phyloP scores from a whole-genome alignment of 2,113 vertebrate species.

The Polypterus bichir region DNA sequence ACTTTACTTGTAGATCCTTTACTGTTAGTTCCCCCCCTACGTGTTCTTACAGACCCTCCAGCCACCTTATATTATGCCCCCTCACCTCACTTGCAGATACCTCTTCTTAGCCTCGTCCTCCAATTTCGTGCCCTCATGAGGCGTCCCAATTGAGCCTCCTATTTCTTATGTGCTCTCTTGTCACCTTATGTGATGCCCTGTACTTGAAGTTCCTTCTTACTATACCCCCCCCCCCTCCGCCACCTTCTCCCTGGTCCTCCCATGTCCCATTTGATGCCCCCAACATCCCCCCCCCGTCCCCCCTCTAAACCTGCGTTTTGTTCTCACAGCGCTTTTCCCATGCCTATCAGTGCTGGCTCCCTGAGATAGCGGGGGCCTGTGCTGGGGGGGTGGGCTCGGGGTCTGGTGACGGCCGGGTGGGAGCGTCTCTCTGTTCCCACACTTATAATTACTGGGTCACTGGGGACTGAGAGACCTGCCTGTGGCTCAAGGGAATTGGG shows the following conservation, averaged over 20 bases:
- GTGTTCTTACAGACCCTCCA: too few species aligned
- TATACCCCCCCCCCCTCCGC: slow-evolving; percentile 12
- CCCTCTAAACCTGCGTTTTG: slow-evolving; percentile 53
- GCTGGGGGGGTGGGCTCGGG: slow-evolving; percentile 24
- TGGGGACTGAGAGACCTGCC: slow-evolving; percentile 58
- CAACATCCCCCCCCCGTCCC: slow-evolving; percentile 46
- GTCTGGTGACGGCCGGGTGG: slow-evolving; percentile 43
- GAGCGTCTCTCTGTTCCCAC: slow-evolving; percentile 63
- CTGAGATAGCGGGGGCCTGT: slow-evolving; percentile 15
- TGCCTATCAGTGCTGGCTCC: slow-evolving; percentile 34
- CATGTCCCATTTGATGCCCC: slow-evolving; percentile 36
- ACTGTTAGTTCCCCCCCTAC: too few species aligned
- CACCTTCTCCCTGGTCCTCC: slow-evolving; percentile 32
- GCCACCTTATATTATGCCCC: too few species aligned
- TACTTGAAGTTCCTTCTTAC: slow-evolving; percentile 22
- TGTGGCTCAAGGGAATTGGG: slow-evolving; percentile 39
- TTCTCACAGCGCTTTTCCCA: slow-evolving; percentile 68
- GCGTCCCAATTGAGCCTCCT: too few species aligned
- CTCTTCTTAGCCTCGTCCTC: too few species aligned
- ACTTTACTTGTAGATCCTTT: too few species aligned
- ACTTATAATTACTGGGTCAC: slow-evolving; percentile 68
- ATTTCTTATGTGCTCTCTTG: too few species aligned
- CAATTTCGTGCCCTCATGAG: too few species aligned
- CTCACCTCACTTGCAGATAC: too few species aligned
- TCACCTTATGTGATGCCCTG: too few species aligned